Conservation (phyloP, 2,888 invertebrate species). For the Mystacides longicornis region DNA sequence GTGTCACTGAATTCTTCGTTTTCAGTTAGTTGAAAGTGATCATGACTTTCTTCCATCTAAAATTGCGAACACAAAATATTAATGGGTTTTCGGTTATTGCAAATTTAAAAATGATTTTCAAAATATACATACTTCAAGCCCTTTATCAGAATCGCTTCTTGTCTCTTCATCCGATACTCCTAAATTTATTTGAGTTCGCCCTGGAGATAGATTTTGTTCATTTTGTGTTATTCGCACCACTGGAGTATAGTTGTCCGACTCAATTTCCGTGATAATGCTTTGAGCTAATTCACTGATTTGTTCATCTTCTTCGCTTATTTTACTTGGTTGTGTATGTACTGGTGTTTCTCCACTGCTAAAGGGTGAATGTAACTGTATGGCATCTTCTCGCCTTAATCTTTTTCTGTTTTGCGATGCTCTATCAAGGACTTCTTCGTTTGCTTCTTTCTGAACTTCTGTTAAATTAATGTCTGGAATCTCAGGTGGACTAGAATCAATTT, state of each 20-base stretch:
- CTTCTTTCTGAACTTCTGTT: conserved; percentile 17
- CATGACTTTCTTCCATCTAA: not conserved
- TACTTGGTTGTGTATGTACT: conserved; percentile 43
- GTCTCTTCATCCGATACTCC: not conserved
- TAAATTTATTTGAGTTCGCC: not conserved
- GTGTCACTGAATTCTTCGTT: not conserved
- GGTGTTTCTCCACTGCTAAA: conserved; percentile 27
- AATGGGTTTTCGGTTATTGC: not conserved
- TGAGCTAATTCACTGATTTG: conserved; percentile 23
- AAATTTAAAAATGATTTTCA: not conserved
- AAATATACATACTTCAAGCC: not conserved
- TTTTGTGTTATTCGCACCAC: conserved; percentile 11
- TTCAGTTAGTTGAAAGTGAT: not conserved
- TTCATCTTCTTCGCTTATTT: conserved; percentile 43
- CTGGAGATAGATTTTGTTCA: conserved; percentile 3
- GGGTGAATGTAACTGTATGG: conserved; percentile 45
- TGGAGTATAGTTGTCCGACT: conserved; percentile 18
- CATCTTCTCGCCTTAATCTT: conserved; percentile 45
- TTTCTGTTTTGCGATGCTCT: conserved; percentile 39
- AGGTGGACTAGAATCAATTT: conserved; percentile 11
- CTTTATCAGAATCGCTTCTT: not conserved
- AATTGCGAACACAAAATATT: not conserved
- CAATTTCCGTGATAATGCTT: conserved; percentile 24
- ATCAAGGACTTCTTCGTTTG: conserved; percentile 8
- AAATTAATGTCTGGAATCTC: conserved; percentile 19